Conservation (phyloP, 2,888 invertebrate genomes). For the Arctia plantaginis region DNA sequence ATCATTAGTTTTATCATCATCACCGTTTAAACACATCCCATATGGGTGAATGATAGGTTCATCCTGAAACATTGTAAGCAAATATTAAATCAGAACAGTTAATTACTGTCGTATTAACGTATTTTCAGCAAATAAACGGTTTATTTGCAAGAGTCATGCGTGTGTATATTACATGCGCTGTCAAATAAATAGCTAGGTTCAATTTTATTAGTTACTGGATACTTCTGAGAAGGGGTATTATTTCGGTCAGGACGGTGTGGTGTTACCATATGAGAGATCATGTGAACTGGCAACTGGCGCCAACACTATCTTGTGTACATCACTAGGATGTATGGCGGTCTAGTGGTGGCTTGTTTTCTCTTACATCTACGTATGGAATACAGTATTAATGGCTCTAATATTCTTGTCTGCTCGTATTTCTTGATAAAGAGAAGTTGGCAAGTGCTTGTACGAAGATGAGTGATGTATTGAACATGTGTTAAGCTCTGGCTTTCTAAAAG, state of each 20-base stretch:
- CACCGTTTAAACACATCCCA: neutral
- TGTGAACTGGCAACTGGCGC: constrained; percentile 30
- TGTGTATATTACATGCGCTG: constrained; percentile 17
- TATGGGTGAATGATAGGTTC: neutral
- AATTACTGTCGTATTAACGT: constrained; percentile 15
- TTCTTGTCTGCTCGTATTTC: neutral
- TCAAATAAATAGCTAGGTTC: constrained; percentile 24
- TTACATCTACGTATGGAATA: neutral
- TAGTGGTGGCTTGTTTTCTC: neutral
- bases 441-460: neutral
- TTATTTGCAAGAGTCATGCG: constrained; percentile 3
- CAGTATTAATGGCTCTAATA: neutral
- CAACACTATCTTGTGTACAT: constrained; percentile 26
- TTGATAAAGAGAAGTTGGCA: neutral
- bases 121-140: constrained; percentile 19
- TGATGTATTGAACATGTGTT: neutral
- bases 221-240: constrained; percentile 47
- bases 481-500: neutral
- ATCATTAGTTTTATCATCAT: neutral
- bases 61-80: constrained; percentile 12
- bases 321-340: constrained; percentile 10
- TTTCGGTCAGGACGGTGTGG: constrained; percentile 40
- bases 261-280: constrained; percentile 35
- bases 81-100: constrained; percentile 10
- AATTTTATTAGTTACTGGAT: constrained; percentile 42